Conservation (phyloP, 2,113 vertebrate genomes). For the Neogobius melanostomus region DNA sequence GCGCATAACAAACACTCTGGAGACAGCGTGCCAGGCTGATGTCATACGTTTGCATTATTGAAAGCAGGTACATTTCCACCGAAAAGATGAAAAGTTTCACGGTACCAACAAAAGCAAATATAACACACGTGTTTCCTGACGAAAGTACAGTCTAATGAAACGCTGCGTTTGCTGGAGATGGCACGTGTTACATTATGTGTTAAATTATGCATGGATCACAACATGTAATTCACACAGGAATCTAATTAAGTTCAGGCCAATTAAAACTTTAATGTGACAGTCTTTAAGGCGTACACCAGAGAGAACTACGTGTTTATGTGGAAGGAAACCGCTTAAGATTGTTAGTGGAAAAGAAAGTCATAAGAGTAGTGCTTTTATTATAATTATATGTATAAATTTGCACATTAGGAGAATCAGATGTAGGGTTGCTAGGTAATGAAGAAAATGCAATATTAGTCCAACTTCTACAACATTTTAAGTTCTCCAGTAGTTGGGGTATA, state of each 20-base stretch:
- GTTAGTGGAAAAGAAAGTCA: neutral
- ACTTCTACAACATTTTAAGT: no score
- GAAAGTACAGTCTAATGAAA: neutral
- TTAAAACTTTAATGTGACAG: constrained; percentile 2
- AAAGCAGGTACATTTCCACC: neutral
- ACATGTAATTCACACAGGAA: constrained; percentile 5
- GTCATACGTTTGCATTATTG: neutral
- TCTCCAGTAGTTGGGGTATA: no score
- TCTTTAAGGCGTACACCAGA: neutral
- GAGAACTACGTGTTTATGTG: neutral
- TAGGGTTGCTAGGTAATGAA: no score
- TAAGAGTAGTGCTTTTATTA: neutral
- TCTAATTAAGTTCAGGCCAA: neutral
- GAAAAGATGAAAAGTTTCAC: neutral
- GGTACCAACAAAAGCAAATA: neutral
- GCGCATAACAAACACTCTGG: neutral
- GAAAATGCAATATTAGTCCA: no score
- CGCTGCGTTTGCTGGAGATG: neutral
- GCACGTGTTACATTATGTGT: neutral
- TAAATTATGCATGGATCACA: constrained; percentile 4
- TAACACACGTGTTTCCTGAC: neutral
- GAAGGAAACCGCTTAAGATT: neutral
- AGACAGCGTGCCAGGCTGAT: neutral
- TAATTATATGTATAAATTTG: neutral
- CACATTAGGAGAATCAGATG: no score